Conservation (phyloP, 1,140 invertebrate species). For the Zaprionus tsacasi region DNA sequence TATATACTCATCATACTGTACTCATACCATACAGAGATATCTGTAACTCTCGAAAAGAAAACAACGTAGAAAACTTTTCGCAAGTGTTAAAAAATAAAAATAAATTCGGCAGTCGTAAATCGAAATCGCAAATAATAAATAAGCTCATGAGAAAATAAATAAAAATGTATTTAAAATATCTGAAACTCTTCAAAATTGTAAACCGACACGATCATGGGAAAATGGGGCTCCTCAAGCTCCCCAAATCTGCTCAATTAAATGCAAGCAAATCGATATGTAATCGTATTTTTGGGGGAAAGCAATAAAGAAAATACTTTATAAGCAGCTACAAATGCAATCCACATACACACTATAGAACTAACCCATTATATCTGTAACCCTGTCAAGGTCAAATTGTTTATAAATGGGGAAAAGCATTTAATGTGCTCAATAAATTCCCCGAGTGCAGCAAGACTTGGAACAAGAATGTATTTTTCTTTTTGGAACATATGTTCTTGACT, state of each 20-base stretch:
- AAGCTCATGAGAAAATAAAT: slow-evolving; percentile 1
- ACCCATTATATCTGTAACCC: background rate
- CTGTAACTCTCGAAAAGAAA: slow-evolving; percentile 20
- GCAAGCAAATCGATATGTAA: background rate
- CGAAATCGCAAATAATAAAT: slow-evolving; percentile 16
- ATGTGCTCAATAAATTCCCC: background rate
- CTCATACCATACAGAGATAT: slow-evolving; percentile 9
- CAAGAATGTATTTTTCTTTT: background rate
- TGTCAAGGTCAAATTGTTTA: slow-evolving; percentile 26
- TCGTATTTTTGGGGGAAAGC: background rate
- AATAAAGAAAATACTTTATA: background rate
- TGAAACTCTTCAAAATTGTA: background rate
- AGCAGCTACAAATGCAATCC: slow-evolving; percentile 5
- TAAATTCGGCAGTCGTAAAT: background rate
- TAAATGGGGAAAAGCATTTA: slow-evolving; percentile 10
- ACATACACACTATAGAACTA: background rate
- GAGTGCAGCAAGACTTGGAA: background rate
- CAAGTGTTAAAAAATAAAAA: background rate
- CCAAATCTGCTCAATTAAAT: background rate
- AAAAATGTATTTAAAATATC: slow-evolving; percentile 6
- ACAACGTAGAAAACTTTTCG: slow-evolving; percentile 10
- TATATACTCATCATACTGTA: slow-evolving; percentile 4
- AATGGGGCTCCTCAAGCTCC: background rate
- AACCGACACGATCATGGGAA: slow-evolving; percentile 16
- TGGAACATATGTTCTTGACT: background rate